Evolutionary conservation across 1,140 invertebrate species (phyloP), one percentile per base, ranked within the genome.

Genomic region (Dysdera silvatica): DNA sequence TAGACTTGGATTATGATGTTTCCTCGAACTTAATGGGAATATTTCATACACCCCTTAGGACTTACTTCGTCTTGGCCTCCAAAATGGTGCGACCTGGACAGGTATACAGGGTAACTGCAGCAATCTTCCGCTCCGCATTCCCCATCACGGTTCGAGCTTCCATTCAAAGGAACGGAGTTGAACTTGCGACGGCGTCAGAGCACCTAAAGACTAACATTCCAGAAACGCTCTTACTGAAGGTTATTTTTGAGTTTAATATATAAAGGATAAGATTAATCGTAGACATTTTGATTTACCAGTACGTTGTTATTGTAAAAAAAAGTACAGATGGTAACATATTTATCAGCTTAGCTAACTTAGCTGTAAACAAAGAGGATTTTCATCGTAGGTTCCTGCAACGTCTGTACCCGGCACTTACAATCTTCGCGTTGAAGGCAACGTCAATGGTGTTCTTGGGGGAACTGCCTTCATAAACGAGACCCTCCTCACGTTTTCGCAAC

Each of bases 41-140:
- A n/a, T n/a, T n/a, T n/a, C n/a, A n/a, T n/a, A n/a, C n/a, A n/a
- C n/a, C n/a, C n/a, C n/a, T 18, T 18, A 90, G 87, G 49, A 87
- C 87, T 20, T 94, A 93, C 73, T 90, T 95, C 69, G 83, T 93
- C 49, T 85, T 93, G 26, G 87, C 89, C 1, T 91, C 89, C 16
- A 81, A 82, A 57, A 86, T 91, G 82, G 85, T 94, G 2, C 80
- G 91, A 16, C 90, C 91, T 0, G 87, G 87, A 2, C 87, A 92
- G 68, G 82, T 93, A 14, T 95, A 92, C 73, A 82, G 87, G 67
- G 82, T 93, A 1, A 84, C 84, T 0, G 89, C 89, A 0, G 87
- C 85, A 51, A 83, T 94, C 33, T 77, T 91, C 12, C 80, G 84
- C 64, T 83, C 84, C 7, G 80, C 82, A 16, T 76, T 86, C 48